These are phyloP conservation scores for Heteromormyrus szaboi DNA, from an alignment of 2,797 vertebrate genomes.

Conservation along the genomic window DNA sequence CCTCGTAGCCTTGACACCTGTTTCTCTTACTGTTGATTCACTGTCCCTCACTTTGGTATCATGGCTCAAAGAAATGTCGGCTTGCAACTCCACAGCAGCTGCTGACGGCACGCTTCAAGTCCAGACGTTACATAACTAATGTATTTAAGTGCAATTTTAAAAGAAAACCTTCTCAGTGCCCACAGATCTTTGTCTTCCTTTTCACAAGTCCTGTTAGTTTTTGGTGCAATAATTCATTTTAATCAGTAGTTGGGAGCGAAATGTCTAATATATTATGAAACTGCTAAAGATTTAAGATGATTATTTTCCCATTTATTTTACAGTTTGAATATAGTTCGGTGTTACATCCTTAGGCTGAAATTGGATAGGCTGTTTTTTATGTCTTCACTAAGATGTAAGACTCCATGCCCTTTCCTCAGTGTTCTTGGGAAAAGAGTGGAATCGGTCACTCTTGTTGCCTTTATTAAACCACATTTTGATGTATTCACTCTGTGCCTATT, in stretches of 20 bases:
- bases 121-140: not conserved
- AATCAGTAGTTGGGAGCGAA: constrained; percentile 18
- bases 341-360: constrained; percentile 5
- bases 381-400: not conserved
- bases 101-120: not conserved
- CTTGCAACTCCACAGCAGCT: not conserved
- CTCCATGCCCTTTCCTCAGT: not conserved
- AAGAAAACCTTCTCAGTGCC: not conserved
- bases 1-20: not conserved
- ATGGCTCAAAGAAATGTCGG: not conserved
- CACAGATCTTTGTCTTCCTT: constrained; percentile 6
- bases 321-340: constrained; percentile 19
- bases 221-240: constrained; percentile 41
- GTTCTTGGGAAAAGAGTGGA: not conserved
- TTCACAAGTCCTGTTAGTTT: not conserved
- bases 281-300: constrained; percentile 13
- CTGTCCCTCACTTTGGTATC: not conserved
- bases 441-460: not conserved
- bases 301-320: constrained; percentile 2
- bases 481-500: not conserved
- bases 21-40: constrained; percentile 8
- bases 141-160: constrained; percentile 16
- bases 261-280: constrained; percentile 27
- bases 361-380: not conserved
- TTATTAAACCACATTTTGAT: constrained; percentile 22